Evolutionary conservation across 1,140 invertebrate genomes (phyloP), one percentile per base, ranked within the genome.

Genomic region (Chionoecetes opilio): DNA sequence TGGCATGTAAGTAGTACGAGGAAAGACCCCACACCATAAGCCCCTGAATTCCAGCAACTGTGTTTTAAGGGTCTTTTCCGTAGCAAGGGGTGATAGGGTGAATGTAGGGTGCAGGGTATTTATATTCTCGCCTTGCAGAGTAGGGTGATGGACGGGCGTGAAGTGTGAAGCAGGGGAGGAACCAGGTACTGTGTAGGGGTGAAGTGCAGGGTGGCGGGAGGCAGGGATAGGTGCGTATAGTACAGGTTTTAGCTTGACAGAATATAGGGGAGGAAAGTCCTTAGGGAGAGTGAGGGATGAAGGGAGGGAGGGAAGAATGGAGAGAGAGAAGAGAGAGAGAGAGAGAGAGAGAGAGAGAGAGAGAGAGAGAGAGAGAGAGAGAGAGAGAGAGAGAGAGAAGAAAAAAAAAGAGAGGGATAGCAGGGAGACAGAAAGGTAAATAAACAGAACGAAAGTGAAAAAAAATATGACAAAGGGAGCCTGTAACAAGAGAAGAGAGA

Each of bases 21-120:
- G 63, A n/a, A n/a, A n/a, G n/a, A n/a, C n/a, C n/a, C n/a, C n/a
- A 53, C 46, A 53, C 46, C 63, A 75, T 75, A 75, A 75, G 63
- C 63, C n/a, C 21, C 63, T 75, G 63, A 75, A 75, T 75, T 75
- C 63, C 63, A 26, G 21, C 21, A 75, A 75, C 63, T n/a, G n/a
- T 0, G 63, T 75, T 17, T 26, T n/a, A 21, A 26, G 63, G 63
- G 21, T 26, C 11, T 5, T 5, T 0, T 2, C 21, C 63, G 63
- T n/a, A n/a, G n/a, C n/a, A n/a, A n/a, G 0, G 11, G 63, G 21
- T 75, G 63, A 75, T 75, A 21, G 63, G 11, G 21, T 75, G 21
- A 26, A 75, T 75, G 63, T 75, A 75, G 63, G 63, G 63, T 75
- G 63, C 26, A 75, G 21, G 63, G 21, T 75, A 21, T 75, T 75